Conservation (phyloP, 1,140 invertebrate genomes). For the Euura lappo region DNA sequence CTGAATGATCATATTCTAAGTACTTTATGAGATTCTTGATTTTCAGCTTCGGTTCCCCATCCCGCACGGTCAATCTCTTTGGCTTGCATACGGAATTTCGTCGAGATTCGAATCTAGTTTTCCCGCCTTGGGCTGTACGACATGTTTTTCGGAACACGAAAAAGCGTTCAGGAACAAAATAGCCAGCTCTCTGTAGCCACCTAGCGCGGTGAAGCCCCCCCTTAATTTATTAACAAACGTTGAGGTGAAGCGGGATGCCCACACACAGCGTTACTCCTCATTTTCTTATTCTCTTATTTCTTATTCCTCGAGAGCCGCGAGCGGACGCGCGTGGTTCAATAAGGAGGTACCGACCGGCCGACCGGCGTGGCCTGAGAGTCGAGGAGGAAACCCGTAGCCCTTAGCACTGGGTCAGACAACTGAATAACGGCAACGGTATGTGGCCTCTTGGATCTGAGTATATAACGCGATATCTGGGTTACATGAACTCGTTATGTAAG, state of each 20-base stretch:
- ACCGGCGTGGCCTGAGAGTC: constrained; percentile 22
- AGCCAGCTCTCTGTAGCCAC: no score
- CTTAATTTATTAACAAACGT: background rate
- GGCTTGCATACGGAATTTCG: no score
- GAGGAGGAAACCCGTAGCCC: constrained; percentile 30
- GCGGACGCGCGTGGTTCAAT: background rate
- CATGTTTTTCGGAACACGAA: no score
- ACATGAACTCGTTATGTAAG: constrained; percentile 46
- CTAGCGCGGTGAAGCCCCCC: no score
- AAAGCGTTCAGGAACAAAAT: no score
- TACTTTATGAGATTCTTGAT: no score
- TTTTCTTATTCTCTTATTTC: background rate
- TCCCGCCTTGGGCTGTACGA: no score
- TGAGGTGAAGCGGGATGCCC: background rate
- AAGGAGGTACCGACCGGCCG: constrained; percentile 5
- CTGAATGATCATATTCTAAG: no score
- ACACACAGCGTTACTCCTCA: background rate
- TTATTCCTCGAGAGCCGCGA: background rate
- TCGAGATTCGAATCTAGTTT: no score
- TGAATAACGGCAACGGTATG: constrained; percentile 46
- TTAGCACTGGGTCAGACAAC: constrained; percentile 54
- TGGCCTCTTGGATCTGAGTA: constrained; percentile 14
- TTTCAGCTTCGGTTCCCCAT: no score
- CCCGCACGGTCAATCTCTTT: no score
- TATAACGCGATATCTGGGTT: constrained; percentile 48